phyloP scores from a whole-genome alignment of 2,113 vertebrate species.

The Speoplatyrhinus poulsoni region DNA sequence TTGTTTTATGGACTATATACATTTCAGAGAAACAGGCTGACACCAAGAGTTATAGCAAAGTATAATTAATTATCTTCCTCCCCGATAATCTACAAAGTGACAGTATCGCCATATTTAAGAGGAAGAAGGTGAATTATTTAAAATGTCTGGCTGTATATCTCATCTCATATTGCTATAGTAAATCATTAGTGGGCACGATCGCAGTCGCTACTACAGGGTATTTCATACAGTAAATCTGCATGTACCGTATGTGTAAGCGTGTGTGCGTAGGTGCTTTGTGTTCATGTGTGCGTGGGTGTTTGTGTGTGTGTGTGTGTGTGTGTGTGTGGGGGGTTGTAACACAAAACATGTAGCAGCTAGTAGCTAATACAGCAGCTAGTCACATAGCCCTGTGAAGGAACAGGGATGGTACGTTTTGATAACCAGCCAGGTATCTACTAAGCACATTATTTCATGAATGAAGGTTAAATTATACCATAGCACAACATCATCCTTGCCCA shows the following conservation, averaged over 20 bases:
- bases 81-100: slow-evolving; percentile 68
- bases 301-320: slow-evolving; percentile 19
- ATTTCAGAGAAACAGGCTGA: slow-evolving; percentile 52
- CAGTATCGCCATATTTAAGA: slow-evolving; percentile 65
- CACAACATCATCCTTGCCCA: too few relatives aligned
- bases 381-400: too few relatives aligned
- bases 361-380: too few relatives aligned
- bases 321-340: not conserved
- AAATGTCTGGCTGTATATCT: slow-evolving; percentile 67
- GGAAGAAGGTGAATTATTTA: slow-evolving; percentile 71
- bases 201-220: slow-evolving; percentile 53
- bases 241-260: slow-evolving; percentile 16
- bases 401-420: too few relatives aligned
- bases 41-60: slow-evolving; percentile 41
- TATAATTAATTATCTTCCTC: slow-evolving; percentile 64
- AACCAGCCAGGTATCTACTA: too few relatives aligned
- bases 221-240: slow-evolving; percentile 64
- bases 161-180: slow-evolving; percentile 70
- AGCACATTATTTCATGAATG: too few relatives aligned
- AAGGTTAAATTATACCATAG: too few relatives aligned
- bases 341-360: not conserved
- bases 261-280: not conserved
- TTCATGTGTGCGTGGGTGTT: slow-evolving; percentile 19
- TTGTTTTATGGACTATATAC: slow-evolving; percentile 77
- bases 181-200: slow-evolving; percentile 71